Evolutionary conservation across 2,797 vertebrate genomes (phyloP), one percentile per base, ranked within the genome.

Genomic region (Falco naumanni): DNA sequence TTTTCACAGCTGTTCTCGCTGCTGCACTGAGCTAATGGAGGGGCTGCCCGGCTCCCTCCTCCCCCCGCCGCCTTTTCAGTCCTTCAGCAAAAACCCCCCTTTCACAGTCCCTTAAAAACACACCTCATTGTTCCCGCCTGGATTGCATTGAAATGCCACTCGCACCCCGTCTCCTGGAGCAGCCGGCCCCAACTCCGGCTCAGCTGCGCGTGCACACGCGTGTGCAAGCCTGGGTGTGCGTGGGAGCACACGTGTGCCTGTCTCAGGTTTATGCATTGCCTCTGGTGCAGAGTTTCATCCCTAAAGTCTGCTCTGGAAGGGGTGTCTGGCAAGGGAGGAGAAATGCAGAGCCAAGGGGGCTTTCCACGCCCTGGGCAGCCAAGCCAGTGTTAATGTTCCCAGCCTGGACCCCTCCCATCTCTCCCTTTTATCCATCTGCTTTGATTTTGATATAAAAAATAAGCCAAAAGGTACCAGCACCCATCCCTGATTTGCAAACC

Each of bases 1-100:
- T 98, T 99, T 99, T 99, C 99, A 99, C 99, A 99, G 99, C 98
- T 98, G 98, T 98, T 98, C 97, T 77, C 96, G 97, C 98, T 95
- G 98, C 98, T 98, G 98, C 98, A 98, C 98, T 98, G 98, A 99
- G 98, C 98, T 98, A 98, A 98, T 98, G 98, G 97, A 98, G 97
- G 97, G 97, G 97, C 97, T 96, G 96, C 89, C 87, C 95, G 84
- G 96, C 96, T 93, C 95, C 97, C 97, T 95, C 96, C 96, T 92
- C 97, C 97, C 90, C 91, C 74, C 51, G 53, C 94, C 87, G 95
- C 78, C 97, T 98, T 98, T 98, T 98, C 98, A 98, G 98, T 97
- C 98, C 98, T 94, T 97, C 95, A 80, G 89, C 97, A 97, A 90
- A 91, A 98, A 96, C 97, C 97, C 88, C 97, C 98, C 98, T 98